Base-by-base conservation (phyloP, 2,113 vertebrate genomes). In the Thamnophis sirtalis region DNA sequence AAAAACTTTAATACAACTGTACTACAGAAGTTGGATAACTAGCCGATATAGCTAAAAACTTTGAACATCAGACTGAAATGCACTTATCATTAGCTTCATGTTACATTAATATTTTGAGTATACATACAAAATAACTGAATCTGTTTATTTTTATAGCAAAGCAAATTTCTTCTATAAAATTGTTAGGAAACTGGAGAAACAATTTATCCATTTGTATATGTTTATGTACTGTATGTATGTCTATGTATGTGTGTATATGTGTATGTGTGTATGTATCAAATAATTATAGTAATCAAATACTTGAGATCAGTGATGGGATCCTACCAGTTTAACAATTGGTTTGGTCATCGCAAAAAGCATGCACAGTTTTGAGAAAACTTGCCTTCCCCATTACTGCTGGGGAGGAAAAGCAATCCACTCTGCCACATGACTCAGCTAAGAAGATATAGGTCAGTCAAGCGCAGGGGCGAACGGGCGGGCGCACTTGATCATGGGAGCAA, bases 1-100 rank as follows among this genome's bases (percentile, higher is more conserved):
- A 91, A 92, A 96, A 95, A 91, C 54, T 95, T 97, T 94, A 94
- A 95, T 92, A 91, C 80, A 15, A 93, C 92, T 96, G 93, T 90
- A 91, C 93, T 96, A 95, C 84, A 95, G 93, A 95, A 97, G 95
- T 94, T 94, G 91, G 95, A 95, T 93, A 91, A 94, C 95, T 95
- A 94, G 96, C 91, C 96, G 95, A 89, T 93, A 93, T 93, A 95
- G 94, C 93, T 95, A 33, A 80, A 93, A 55, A 63, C 84, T 93
- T 88, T 80, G n/a, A 55, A 73, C 19, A 10, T 84, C 84, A 92
- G 91, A 92, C 92, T 89, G 55, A 91, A 92, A 86, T 94, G 94
- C 95, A 91, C 13, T 93, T 94, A 90, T 17, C 26, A 86, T 48
- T 51, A 86, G 85, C 24, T 80, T 90, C 86, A 89, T 10, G 86